Percentiles rank a stretch among this genome's conserved stretches.
These are phyloP conservation scores for Nylanderia fulva DNA, from an alignment of 1,140 invertebrate species.

Conservation along the genomic window DNA sequence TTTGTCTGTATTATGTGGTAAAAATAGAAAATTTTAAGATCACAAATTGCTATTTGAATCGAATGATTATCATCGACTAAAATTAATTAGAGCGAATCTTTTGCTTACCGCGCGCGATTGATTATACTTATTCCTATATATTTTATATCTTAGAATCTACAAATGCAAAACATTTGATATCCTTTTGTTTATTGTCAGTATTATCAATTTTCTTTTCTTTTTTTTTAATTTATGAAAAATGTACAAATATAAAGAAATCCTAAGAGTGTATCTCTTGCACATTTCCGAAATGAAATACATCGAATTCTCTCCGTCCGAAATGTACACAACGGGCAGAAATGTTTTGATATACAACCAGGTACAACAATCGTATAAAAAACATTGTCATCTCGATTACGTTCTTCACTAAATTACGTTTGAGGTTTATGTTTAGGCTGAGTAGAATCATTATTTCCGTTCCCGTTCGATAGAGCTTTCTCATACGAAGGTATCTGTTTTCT, in stretches of 20 bases:
- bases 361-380: constrained; percentile 67
- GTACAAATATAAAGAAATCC: constrained; percentile 61
- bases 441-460: constrained; percentile 5
- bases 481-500: constrained; percentile 17
- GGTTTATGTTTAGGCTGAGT: constrained; percentile 47
- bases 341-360: constrained; percentile 63
- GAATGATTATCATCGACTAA: neutral
- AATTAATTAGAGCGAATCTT: constrained; percentile 9
- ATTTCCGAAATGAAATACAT: constrained; percentile 67
- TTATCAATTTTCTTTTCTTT: constrained; percentile 42
- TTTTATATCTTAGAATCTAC: constrained; percentile 56
- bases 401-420: constrained; percentile 43
- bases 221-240: constrained; percentile 46
- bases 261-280: constrained; percentile 41
- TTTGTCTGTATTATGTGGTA: neutral
- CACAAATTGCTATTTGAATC: neutral
- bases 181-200: constrained; percentile 65
- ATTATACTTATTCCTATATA: constrained; percentile 54
- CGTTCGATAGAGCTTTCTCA: constrained; percentile 38
- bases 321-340: constrained; percentile 54
- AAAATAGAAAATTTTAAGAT: neutral
- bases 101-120: neutral
- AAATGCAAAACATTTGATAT: constrained; percentile 48
- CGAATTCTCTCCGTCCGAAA: constrained; percentile 35
- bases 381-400: constrained; percentile 36